A percentile compares a stretch with the other conserved stretches of the same genome.
Evolutionary conservation across 2,113 vertebrate genomes (phyloP).

Genomic region (Cynoglossus semilaevis): DNA sequence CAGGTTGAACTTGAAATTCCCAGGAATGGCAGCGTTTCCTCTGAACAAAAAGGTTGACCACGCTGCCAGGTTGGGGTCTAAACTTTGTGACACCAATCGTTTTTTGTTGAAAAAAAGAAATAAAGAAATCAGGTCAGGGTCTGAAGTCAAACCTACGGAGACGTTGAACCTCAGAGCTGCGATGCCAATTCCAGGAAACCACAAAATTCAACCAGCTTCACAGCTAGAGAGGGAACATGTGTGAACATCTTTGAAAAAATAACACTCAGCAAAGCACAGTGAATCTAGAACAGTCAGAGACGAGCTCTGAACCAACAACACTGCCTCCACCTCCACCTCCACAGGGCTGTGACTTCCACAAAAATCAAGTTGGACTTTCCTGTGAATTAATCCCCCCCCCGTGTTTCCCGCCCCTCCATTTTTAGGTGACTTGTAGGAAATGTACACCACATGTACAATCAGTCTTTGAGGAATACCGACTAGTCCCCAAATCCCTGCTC

Average conservation of each 20-base stretch:
- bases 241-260: neutral
- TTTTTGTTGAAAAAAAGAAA: no score
- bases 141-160: constrained; percentile 11
- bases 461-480: no score
- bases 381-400: no score
- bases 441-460: no score
- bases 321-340: no score
- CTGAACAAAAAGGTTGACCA: no score
- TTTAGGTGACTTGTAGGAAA: no score
- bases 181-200: constrained; percentile 17
- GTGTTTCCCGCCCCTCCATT: no score
- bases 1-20: constrained; percentile 16
- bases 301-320: neutral
- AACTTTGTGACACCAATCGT: neutral
- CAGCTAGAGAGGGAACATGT: neutral
- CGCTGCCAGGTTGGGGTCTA: neutral
- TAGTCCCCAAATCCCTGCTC: no score
- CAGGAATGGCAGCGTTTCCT: constrained; percentile 13
- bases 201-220: constrained; percentile 25
- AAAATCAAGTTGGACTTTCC: no score
- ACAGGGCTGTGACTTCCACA: no score
- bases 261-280: constrained; percentile 3
- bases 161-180: constrained; percentile 13
- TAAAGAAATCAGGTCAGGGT: constrained; percentile 17
- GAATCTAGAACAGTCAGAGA: constrained; percentile 39